Evolutionary conservation across 1,140 invertebrate species (phyloP), one percentile per base, ranked within the genome.

Genomic region (Diorhabda sublineata): DNA sequence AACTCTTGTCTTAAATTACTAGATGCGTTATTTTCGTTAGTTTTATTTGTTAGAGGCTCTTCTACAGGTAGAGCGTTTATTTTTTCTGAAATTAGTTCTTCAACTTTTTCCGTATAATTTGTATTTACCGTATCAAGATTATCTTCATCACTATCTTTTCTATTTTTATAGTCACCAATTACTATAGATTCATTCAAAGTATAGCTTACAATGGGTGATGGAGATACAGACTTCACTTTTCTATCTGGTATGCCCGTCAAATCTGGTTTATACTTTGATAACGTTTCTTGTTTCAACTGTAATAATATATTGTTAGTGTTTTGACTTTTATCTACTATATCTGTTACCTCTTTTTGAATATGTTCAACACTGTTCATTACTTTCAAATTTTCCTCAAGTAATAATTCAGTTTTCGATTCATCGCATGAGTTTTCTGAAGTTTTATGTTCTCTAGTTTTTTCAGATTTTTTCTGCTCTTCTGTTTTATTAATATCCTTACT

Each of bases 221-320:
- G 9, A 11, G 58, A 42, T 5, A 45, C 9, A 3, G 26, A 43
- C 60, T 45, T 59, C 3, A 56, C 41, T 67, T 67, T 9, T 6
- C 42, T 45, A 60, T 67, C 58, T 44, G 65, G 57, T 26, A 67
- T 47, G 41, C 41, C 26, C 44, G 42, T 11, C 41, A 67, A 42
- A 26, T 67, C 65, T 6, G 65, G 65, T 60, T 59, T 59, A 26
- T 67, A 67, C 45, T 67, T 67, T 5, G 65, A 67, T 41, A 67
- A 44, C 5, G 65, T 67, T 67, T 67, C 65, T 61, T 60, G 43
- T 60, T 67, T 67, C 6, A 67, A 43, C 44, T 60, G 58, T 47
- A 56, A 60, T 43, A 67, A 43, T 26, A 67, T 60, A 41, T 60
- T 43, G 6, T 52, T n/a, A 52, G 3, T 52, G 4, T 52, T 52